Evolutionary conservation across 2,113 vertebrate genomes (phyloP).

Genomic region (Hemibagrus wyckioides): DNA sequence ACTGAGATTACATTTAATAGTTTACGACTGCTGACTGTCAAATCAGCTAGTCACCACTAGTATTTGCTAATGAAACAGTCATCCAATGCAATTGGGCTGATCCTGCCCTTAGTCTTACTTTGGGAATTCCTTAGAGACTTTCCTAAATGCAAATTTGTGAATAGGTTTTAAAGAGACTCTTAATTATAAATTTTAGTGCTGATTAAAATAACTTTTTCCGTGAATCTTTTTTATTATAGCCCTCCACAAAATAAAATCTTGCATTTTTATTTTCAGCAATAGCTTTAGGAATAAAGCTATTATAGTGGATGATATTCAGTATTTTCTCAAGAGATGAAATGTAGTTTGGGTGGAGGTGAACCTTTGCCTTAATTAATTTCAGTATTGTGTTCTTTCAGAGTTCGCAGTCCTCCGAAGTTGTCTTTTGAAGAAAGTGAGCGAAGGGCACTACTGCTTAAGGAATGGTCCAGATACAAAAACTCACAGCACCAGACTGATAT

Average conservation of each 20-base stretch:
- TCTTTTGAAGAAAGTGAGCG: conserved; percentile 81
- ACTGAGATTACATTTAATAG: background rate
- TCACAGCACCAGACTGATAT: conserved; percentile 80
- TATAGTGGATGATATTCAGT: background rate
- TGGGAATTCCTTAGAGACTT: background rate
- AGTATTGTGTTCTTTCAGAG: conserved; percentile 67
- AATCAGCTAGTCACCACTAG: too few relatives aligned
- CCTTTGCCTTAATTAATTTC: background rate
- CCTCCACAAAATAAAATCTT: background rate
- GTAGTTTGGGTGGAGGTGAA: background rate
- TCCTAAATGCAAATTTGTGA: background rate
- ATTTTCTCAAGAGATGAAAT: background rate
- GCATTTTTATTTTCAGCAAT: background rate
- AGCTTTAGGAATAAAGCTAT: background rate
- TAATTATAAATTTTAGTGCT: background rate
- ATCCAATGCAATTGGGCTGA: too few relatives aligned
- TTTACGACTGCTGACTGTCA: too few relatives aligned
- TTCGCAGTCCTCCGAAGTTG: conserved; percentile 66
- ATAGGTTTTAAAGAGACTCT: too few relatives aligned
- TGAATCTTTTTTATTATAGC: background rate
- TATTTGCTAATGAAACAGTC: too few relatives aligned
- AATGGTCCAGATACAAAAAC: conserved; percentile 83
- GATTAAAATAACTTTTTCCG: too few relatives aligned
- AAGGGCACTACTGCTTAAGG: conserved; percentile 84
- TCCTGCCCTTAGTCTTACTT: too few relatives aligned